These are phyloP conservation scores for Terrapene triunguis DNA, from an alignment of 2,113 vertebrate species.

Conservation along the genomic window DNA sequence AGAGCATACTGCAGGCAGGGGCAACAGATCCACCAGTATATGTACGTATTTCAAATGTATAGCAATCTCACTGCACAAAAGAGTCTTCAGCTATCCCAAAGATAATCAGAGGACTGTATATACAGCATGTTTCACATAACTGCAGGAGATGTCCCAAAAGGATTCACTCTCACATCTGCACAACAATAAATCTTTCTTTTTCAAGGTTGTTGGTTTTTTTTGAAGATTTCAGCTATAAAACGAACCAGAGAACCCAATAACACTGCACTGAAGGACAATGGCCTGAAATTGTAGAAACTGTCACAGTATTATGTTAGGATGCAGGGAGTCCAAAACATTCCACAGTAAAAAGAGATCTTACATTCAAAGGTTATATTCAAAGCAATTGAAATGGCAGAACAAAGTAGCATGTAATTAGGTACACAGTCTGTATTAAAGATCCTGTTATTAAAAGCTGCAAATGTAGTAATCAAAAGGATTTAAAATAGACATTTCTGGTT, in stretches of 20 bases:
- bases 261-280: slow-evolving; percentile 21
- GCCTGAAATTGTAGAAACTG: slow-evolving; percentile 42
- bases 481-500: slow-evolving; percentile 50
- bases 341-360: background rate
- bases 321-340: slow-evolving; percentile 43
- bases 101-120: background rate
- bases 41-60: background rate
- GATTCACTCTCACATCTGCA: slow-evolving; percentile 7
- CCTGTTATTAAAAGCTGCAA: slow-evolving; percentile 27
- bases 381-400: slow-evolving; percentile 28
- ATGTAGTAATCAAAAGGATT: slow-evolving; percentile 16
- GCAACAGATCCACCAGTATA: rapidly evolving
- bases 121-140: background rate
- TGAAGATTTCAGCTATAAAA: background rate
- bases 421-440: background rate
- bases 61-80: background rate
- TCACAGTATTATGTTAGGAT: background rate
- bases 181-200: slow-evolving; percentile 4
- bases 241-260: slow-evolving; percentile 30
- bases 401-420: slow-evolving; percentile 47
- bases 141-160: background rate
- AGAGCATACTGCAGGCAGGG: rapidly evolving
- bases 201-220: rapidly evolving
- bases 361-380: slow-evolving; percentile 58
- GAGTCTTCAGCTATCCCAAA: background rate